A percentile compares a stretch with the other conserved stretches of the same genome.
phyloP scores from a whole-genome alignment of 2,797 vertebrate species.

The Strix occidentalis region DNA sequence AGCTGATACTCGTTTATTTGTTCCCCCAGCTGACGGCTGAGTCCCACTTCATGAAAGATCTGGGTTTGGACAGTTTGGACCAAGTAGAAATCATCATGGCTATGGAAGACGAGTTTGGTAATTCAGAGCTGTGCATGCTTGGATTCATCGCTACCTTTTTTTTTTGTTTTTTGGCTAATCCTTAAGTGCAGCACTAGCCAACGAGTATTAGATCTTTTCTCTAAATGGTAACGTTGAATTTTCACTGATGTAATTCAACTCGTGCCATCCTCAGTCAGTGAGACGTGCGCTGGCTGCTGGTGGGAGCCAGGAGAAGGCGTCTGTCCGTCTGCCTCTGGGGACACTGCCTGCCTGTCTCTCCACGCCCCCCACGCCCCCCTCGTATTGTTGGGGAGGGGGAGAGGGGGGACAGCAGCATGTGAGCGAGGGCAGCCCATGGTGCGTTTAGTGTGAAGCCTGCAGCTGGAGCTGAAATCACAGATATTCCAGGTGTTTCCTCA shows the following conservation, averaged over 20 bases:
- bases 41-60: conserved; percentile 96
- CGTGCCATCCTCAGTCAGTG: rapidly evolving
- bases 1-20: neutral
- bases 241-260: rapidly evolving
- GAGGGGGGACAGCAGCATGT: rapidly evolving
- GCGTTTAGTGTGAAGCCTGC: rapidly evolving
- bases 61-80: conserved; percentile 96
- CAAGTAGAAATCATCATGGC: conserved; percentile 99
- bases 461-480: neutral
- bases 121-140: rapidly evolving
- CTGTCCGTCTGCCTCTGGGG: neutral
- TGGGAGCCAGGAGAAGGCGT: neutral
- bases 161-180: too few relatives aligned
- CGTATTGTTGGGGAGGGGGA: too few relatives aligned
- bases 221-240: rapidly evolving
- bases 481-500: neutral
- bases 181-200: rapidly evolving
- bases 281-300: rapidly evolving
- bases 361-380: rapidly evolving
- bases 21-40: conserved; percentile 79
- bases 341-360: rapidly evolving
- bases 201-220: rapidly evolving
- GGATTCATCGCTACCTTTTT: rapidly evolving
- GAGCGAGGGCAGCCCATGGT: rapidly evolving
- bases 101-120: conserved; percentile 98